phyloP scores from a whole-genome alignment of 2,797 vertebrate genomes.

The Numenius phaeopus region DNA sequence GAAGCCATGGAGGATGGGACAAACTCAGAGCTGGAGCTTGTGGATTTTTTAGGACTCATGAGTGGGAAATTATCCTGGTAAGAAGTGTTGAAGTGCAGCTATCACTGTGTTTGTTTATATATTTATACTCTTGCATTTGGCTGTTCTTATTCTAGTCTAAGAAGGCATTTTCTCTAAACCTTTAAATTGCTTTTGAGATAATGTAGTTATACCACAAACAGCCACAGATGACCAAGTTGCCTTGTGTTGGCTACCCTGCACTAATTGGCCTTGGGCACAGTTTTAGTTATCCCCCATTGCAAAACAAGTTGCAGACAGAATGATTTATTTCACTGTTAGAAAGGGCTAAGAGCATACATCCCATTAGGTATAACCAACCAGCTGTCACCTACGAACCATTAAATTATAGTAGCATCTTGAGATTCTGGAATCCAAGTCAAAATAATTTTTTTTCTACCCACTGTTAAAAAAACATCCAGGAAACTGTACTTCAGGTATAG shows the following conservation, averaged over 20 bases:
- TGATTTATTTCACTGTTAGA: background rate
- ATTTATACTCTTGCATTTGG: background rate
- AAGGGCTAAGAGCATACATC: background rate
- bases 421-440: background rate
- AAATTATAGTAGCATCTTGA: background rate
- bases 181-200: background rate
- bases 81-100: background rate
- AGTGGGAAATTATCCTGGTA: slow-evolving; percentile 25
- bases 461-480: background rate
- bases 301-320: background rate
- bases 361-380: background rate
- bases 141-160: background rate
- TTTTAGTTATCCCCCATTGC: background rate
- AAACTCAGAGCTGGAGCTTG: background rate
- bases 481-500: background rate
- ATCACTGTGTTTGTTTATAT: background rate
- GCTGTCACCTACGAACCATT: background rate
- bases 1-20: background rate
- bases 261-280: background rate
- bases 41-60: slow-evolving; percentile 28
- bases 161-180: background rate
- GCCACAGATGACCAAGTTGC: background rate
- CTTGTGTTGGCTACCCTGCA: background rate
- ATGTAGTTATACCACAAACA: background rate
- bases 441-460: background rate